A percentile compares a stretch with the other conserved stretches of the same genome.
phyloP scores from a whole-genome alignment of 2,797 vertebrate genomes.

The Triplophysa bombifrons region DNA sequence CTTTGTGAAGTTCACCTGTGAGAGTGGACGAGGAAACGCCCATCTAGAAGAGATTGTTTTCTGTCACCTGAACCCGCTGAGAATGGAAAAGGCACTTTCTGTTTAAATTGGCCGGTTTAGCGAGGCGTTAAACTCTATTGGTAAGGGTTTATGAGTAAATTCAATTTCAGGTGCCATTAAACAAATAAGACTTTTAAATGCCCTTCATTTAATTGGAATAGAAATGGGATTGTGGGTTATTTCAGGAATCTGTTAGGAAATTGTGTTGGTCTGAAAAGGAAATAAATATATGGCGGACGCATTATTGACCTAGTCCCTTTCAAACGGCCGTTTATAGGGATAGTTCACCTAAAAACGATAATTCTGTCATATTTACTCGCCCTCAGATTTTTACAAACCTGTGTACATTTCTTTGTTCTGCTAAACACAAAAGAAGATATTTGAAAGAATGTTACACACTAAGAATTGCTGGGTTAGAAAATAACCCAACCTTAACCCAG shows the following conservation, averaged over 20 bases:
- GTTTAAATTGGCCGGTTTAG: slow-evolving; percentile 21
- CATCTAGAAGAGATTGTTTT: slow-evolving; percentile 12
- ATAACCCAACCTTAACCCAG: too few relatives aligned
- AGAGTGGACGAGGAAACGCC: neutral
- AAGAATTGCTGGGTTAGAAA: too few relatives aligned
- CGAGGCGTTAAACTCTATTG: neutral
- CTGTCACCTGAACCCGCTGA: slow-evolving; percentile 4
- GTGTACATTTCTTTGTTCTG: too few relatives aligned
- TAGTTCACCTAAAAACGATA: too few relatives aligned
- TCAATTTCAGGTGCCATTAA: slow-evolving; percentile 25
- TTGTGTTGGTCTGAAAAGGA: neutral
- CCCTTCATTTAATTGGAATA: slow-evolving; percentile 24
- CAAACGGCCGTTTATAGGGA: neutral
- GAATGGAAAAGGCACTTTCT: slow-evolving; percentile 12
- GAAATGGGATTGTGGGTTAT: neutral
- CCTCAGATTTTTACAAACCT: too few relatives aligned
- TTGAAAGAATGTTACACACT: too few relatives aligned
- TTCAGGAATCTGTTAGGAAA: slow-evolving; percentile 20
- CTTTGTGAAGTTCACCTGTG: neutral
- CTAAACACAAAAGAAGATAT: too few relatives aligned
- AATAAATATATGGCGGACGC: neutral
- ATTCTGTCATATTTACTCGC: too few relatives aligned
- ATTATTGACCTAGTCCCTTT: neutral
- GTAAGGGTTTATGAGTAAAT: slow-evolving; percentile 23
- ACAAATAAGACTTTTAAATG: slow-evolving; percentile 20